Base-by-base conservation (phyloP, 2,888 invertebrate genomes). In the Limenitis camilla region DNA sequence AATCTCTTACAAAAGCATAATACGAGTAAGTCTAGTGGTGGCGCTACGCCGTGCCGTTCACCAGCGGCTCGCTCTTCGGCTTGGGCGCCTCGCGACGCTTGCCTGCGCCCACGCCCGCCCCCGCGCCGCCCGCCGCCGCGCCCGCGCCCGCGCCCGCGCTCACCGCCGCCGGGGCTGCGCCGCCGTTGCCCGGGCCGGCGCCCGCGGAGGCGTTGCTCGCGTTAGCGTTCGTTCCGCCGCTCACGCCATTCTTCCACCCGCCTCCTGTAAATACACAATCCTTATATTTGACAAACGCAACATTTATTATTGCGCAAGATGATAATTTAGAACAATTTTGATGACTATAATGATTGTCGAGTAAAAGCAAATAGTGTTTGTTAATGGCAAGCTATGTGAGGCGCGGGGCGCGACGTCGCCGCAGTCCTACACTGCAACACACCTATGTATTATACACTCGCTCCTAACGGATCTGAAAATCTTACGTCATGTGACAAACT, bases 1-100 rank as follows among this genome's bases (percentile, higher is more conserved):
- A 84, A 83, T 84, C 84, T 84, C 81, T 85, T 83, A 85, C 74
- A 78, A 81, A 83, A 86, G 86, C 87, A 85, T 82, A 82, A 81
- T 79, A 81, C 78, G 81, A 80, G 82, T 75, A 74, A 78, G 81
- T 78, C 69, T 74, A 73, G 76, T 49, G 46, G 40, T 49, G 52
- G 52, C 55, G 53, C 76, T 88, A 89, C 77, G 89, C 87, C 63
- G 91, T 90, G 83, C 92, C 92, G 80, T 92, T 92, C 64, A 92
- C 89, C 78, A 92, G 86, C 73, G 91, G 83, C 80, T 91, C 91
- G 63, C 67, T 59, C 74, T 90, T 90, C 64, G 89, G 82, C 81
- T 90, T 89, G 71, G 81, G 79, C 69, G 85, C 87, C 61, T 70
- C 69, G 58, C 75, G 74, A 66, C 81, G 76, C 42, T 77, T 75